Base-by-base conservation (phyloP, 1,140 invertebrate species). In the Dendrolimus punctatus region DNA sequence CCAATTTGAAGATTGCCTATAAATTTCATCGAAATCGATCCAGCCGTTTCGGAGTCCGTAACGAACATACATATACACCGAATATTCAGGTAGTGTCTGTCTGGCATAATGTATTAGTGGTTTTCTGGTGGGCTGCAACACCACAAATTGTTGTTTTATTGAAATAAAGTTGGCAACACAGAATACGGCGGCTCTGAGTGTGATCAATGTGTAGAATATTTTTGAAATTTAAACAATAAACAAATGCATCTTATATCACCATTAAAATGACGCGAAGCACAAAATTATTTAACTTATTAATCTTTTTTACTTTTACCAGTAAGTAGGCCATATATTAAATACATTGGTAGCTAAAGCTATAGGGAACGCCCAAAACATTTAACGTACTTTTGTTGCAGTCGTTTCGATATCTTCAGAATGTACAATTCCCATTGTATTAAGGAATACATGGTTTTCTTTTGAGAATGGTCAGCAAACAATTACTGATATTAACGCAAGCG, bases 361-460 rank as follows among this genome's bases (percentile, higher is more conserved):
- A 49, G 65, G 60, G 58, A 62, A 78, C 76, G 78, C 71, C 69
- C 71, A 58, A 66, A 40, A 41, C 53, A 46, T 36, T 23, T 52
- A 62, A 62, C 55, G 50, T 51, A 53, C 56, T 54, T 67, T 62
- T 44, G 62, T 61, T 85, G 51, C 62, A 86, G 84, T 78, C 42
- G 53, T 60, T 9, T 59, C 58, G 37, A 67, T 72, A 41, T 73
- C 68, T 8, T 68, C 76, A 0, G 87, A 88, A 49, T 91, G 91
- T 68, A 87, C 85, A 38, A 95, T 96, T 73, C 95, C 95, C 36
- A 69, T 91, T 55, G 91, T 95, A 49, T 82, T 97, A 39, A 89
- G 94, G 74, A 95, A 95, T 52, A 90, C 93, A 40, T 97, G 96
- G 96, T 97, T 95, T 86, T 96, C 95, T 6, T 94, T 95, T 90